Evolutionary conservation across 1,140 invertebrate species (phyloP).

Genomic region (Chionoecetes opilio): DNA sequence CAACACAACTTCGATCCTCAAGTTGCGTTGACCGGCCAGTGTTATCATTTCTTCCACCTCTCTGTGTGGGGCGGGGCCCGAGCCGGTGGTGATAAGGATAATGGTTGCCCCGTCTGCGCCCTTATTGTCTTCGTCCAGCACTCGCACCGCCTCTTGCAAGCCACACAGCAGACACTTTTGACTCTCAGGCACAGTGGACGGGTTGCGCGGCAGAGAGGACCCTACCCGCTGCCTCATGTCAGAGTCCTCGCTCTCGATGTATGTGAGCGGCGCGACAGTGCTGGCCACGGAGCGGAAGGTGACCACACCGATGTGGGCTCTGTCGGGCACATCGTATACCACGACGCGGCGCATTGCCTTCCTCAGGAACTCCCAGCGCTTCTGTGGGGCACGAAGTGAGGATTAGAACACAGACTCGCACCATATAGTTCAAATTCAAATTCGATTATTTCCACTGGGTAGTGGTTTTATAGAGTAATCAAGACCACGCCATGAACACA

Average conservation of each 20-base stretch:
- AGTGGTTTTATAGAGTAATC: not conserved
- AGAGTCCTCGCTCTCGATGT: conserved; percentile 75
- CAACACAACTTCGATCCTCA: conserved; percentile 74
- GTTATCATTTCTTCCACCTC: conserved; percentile 78
- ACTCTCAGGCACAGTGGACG: conserved; percentile 77
- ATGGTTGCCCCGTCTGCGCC: conserved; percentile 69
- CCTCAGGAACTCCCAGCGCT: conserved; percentile 79
- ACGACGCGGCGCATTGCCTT: conserved; percentile 79
- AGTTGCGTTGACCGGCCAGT: conserved; percentile 41
- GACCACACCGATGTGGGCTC: conserved; percentile 75
- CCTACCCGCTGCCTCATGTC: conserved; percentile 78
- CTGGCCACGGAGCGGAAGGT: conserved; percentile 77
- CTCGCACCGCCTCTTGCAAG: conserved; percentile 66
- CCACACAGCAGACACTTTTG: conserved; percentile 76
- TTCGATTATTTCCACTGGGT: too few relatives aligned
- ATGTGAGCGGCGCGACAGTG: conserved; percentile 75
- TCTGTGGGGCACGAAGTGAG: conserved; percentile 52
- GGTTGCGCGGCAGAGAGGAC: conserved; percentile 76
- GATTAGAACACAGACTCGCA: not conserved
- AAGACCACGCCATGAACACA: not conserved
- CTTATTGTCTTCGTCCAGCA: conserved; percentile 52
- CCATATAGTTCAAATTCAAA: too few relatives aligned
- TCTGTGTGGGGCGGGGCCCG: conserved; percentile 63
- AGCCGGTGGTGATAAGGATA: conserved; percentile 75
- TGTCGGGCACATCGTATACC: conserved; percentile 77